Conservation (phyloP, 1,140 invertebrate genomes). For the Pseudoatta argentina region DNA sequence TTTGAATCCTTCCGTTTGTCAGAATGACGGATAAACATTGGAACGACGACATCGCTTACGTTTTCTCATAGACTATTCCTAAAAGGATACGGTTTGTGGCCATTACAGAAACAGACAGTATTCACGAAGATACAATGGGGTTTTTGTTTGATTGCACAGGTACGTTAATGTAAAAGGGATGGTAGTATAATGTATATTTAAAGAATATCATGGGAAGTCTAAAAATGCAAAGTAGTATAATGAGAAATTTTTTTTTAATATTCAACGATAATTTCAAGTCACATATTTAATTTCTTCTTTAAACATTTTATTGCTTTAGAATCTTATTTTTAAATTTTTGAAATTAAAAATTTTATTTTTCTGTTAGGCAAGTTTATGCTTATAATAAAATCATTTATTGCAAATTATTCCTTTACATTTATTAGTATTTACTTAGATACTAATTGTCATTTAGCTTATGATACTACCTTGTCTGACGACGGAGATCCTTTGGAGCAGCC, state of each 20-base stretch:
- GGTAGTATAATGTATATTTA: neutral
- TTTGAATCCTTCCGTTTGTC: neutral
- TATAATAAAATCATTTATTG: neutral
- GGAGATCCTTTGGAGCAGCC: neutral
- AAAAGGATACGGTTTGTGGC: conserved; percentile 36
- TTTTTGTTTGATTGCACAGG: neutral
- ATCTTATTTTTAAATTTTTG: neutral
- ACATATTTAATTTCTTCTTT: too few species aligned
- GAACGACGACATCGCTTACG: conserved; percentile 48
- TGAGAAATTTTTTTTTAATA: neutral
- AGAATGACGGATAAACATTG: conserved; percentile 45
- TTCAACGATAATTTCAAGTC: neutral
- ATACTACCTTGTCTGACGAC: neutral
- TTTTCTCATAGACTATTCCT: conserved; percentile 41
- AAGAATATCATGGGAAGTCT: neutral
- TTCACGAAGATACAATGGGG: conserved; percentile 29
- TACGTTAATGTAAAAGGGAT: conserved; percentile 24
- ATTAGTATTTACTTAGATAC: neutral
- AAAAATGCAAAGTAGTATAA: neutral
- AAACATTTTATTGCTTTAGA: neutral
- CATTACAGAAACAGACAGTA: conserved; percentile 4
- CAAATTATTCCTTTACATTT: neutral
- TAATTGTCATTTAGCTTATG: conserved; percentile 21
- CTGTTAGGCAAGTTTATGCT: neutral
- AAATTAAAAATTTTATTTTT: neutral